A percentile compares a stretch with the other conserved stretches of the same genome.
phyloP scores from a whole-genome alignment of 2,113 vertebrate species.

The Arenaria interpres region DNA sequence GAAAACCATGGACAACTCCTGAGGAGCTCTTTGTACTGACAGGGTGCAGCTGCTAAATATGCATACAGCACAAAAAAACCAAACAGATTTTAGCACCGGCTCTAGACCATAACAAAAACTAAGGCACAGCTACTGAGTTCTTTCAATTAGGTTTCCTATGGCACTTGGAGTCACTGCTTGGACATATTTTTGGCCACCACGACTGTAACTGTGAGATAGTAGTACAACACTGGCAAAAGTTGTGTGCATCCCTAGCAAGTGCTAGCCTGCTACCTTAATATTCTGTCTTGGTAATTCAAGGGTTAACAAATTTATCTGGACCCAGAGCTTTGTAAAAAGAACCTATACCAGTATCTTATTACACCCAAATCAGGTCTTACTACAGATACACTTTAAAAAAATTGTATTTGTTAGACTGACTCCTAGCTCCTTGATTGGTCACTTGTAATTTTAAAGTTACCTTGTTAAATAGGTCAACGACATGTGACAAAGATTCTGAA shows the following conservation, averaged over 20 bases:
- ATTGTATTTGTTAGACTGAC: neutral
- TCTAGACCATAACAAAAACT: neutral
- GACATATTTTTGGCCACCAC: accelerated
- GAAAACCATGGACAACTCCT: neutral
- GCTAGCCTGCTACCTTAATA: neutral
- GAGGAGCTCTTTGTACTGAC: neutral
- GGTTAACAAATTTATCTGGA: neutral
- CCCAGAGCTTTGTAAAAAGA: neutral
- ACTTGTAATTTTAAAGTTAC: neutral
- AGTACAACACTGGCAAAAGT: neutral
- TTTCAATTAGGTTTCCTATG: neutral
- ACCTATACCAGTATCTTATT: accelerated
- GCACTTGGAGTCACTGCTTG: neutral
- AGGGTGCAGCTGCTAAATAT: neutral
- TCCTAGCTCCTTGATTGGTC: neutral
- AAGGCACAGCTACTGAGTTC: neutral
- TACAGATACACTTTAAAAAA: neutral
- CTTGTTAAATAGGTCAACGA: neutral
- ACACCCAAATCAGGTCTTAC: neutral
- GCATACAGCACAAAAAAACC: accelerated
- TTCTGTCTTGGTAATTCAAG: neutral
- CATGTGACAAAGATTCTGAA: neutral
- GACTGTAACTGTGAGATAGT: neutral
- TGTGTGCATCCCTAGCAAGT: neutral
- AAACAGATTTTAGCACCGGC: neutral